Percentiles rank a stretch among this genome's conserved stretches.
These are phyloP conservation scores for Pseudorhombus dupliciocellatus DNA, from an alignment of 2,113 vertebrate species.

Conservation along the genomic window DNA sequence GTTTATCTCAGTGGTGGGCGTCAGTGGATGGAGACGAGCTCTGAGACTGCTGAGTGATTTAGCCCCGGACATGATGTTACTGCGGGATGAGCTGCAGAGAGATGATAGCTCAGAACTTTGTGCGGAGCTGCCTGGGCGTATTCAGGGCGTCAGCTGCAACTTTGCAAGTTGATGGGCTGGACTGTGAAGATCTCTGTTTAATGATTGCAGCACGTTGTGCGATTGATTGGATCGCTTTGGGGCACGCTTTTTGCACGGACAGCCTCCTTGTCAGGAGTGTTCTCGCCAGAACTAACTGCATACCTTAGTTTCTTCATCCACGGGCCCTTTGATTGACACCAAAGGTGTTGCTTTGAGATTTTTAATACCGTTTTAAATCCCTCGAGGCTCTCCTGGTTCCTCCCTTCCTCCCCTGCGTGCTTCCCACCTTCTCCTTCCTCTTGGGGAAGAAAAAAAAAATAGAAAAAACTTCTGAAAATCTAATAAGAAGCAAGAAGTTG, in stretches of 20 bases:
- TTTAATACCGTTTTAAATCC: constrained; percentile 67
- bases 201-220: constrained; percentile 62
- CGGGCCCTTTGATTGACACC: constrained; percentile 73
- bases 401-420: not conserved
- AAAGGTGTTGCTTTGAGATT: constrained; percentile 77
- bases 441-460: constrained; percentile 41
- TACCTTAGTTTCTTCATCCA: constrained; percentile 66
- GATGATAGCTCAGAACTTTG: constrained; percentile 34
- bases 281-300: constrained; percentile 59
- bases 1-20: not conserved
- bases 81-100: constrained; percentile 46
- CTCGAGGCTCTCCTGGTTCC: constrained; percentile 39
- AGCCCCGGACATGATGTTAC: constrained; percentile 16
- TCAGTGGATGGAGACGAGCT: not conserved
- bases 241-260: constrained; percentile 63
- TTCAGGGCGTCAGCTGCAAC: constrained; percentile 42
- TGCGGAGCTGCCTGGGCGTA: constrained; percentile 25
- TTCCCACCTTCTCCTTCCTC: constrained; percentile 35
- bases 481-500: constrained; percentile 57
- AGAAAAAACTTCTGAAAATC: constrained; percentile 58
- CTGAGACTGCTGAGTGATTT: constrained; percentile 28
- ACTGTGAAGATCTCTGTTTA: constrained; percentile 54
- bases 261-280: constrained; percentile 58
- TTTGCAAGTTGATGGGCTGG: constrained; percentile 23
- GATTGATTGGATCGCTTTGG: constrained; percentile 71